Evolutionary conservation across 2,113 vertebrate genomes (phyloP).

Genomic region (Prunella himalayana): DNA sequence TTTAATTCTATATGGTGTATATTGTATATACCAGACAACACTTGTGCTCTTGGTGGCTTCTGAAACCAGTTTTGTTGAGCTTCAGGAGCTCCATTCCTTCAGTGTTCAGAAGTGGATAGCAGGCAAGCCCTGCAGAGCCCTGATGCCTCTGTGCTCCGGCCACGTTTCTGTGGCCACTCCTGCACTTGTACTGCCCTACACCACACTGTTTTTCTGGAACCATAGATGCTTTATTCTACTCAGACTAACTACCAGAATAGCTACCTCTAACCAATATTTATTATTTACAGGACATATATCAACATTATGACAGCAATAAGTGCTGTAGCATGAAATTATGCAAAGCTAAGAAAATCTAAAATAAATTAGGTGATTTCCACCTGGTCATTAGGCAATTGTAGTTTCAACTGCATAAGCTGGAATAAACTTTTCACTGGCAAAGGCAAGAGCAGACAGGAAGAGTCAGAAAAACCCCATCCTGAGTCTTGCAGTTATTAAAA

Average conservation of each 20-base stretch:
- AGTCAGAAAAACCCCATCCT: neutral
- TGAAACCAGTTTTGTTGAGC: neutral
- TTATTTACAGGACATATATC: neutral
- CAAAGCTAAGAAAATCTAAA: neutral
- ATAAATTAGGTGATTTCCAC: neutral
- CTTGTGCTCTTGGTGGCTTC: neutral
- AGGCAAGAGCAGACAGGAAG: neutral
- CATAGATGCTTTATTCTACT: neutral
- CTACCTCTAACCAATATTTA: neutral
- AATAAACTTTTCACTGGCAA: neutral
- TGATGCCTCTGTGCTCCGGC: neutral
- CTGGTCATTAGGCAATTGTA: neutral
- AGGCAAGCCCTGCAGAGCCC: too few relatives aligned
- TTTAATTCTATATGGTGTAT: neutral
- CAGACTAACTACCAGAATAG: neutral
- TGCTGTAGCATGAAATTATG: neutral
- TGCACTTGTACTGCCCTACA: neutral
- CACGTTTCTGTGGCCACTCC: fast-evolving
- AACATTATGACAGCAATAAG: neutral
- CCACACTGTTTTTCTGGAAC: neutral
- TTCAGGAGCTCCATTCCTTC: neutral
- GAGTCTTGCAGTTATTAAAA: neutral
- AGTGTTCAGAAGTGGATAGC: neutral
- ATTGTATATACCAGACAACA: neutral
- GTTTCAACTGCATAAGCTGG: neutral